phyloP scores from a whole-genome alignment of 1,140 invertebrate species.

The Lucilia sericata region DNA sequence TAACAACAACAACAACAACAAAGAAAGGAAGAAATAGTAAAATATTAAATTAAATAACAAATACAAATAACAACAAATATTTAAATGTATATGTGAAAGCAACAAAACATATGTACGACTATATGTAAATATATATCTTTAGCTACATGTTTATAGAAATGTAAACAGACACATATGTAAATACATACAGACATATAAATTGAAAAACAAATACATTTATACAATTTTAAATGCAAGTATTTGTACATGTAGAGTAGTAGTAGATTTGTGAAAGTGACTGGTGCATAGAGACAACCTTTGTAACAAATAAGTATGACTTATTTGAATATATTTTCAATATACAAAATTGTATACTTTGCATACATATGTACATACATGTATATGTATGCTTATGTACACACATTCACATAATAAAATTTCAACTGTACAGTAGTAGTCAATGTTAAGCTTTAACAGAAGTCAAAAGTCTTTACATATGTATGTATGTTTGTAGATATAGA shows the following conservation, averaged over 20 bases:
- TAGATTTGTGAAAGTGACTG: no score
- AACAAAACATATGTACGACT: neutral
- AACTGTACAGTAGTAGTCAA: no score
- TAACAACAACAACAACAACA: neutral
- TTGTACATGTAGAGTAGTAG: no score
- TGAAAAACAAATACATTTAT: neutral
- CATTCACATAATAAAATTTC: no score
- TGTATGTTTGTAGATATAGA: no score
- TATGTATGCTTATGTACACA: no score
- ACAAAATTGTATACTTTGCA: no score
- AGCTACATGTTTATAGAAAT: neutral
- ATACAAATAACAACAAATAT: neutral
- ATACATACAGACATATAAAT: neutral
- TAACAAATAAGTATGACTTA: slow-evolving; percentile 12
- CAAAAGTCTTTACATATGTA: no score
- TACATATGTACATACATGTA: no score
- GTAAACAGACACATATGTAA: neutral
- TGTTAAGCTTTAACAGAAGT: no score
- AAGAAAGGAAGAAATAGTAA: neutral
- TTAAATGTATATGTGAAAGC: neutral
- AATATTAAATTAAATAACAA: slow-evolving; percentile 18
- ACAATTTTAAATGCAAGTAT: no score
- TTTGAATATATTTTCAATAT: neutral
- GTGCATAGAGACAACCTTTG: neutral
- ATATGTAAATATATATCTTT: neutral